Conservation (phyloP, 2,888 invertebrate genomes). For the Metacarcinus magister region DNA sequence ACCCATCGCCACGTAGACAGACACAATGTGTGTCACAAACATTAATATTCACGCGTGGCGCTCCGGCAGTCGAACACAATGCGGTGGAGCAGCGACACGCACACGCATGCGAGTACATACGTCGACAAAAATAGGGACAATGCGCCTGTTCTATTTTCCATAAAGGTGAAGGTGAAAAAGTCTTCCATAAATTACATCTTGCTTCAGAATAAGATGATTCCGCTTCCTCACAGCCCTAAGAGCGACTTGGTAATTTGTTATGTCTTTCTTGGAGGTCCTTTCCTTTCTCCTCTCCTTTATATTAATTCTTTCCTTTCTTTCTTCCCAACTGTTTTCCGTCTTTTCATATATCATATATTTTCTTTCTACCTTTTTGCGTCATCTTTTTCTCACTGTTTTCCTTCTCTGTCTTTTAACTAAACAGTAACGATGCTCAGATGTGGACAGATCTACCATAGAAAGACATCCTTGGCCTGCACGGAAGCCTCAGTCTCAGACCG, state of each 20-base stretch:
- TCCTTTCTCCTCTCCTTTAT: background rate
- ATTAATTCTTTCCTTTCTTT: background rate
- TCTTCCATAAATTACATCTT: background rate
- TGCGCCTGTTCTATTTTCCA: background rate
- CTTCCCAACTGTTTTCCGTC: background rate
- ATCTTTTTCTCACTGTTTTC: background rate
- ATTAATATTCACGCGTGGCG: background rate
- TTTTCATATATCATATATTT: background rate
- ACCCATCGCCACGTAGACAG: background rate
- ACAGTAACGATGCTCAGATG: background rate
- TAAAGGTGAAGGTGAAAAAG: background rate
- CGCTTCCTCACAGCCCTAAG: background rate
- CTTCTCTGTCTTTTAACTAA: background rate
- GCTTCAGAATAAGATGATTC: background rate
- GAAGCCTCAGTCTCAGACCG: background rate
- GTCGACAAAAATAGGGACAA: background rate
- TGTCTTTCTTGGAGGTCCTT: background rate
- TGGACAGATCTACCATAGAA: no score
- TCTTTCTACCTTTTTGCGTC: background rate
- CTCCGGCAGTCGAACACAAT: constrained; percentile 3
- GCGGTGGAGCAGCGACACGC: background rate
- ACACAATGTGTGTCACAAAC: background rate
- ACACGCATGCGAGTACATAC: background rate
- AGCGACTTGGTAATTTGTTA: background rate
- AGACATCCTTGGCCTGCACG: no score